Conservation (phyloP, 2,113 vertebrate genomes). For the Cranoglanis bouderius region DNA sequence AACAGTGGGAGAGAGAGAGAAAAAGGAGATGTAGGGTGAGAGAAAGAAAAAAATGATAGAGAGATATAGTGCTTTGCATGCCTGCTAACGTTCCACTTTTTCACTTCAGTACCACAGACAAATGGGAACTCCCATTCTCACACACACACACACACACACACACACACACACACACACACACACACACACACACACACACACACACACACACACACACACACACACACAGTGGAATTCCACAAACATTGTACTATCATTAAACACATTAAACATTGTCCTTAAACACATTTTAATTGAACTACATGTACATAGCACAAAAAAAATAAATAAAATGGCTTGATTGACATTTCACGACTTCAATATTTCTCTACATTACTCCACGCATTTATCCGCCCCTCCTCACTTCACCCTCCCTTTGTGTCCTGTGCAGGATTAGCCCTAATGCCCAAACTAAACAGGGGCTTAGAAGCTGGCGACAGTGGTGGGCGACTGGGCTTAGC, state of each 20-base stretch:
- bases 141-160: background rate
- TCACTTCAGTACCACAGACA: conserved; percentile 15
- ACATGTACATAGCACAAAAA: background rate
- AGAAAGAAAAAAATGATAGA: background rate
- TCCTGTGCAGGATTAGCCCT: conserved; percentile 65
- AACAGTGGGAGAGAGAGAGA: background rate
- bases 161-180: conserved; percentile 1
- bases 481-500: conserved; percentile 62
- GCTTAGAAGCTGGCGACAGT: conserved; percentile 71
- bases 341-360: background rate
- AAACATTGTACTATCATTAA: background rate
- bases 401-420: conserved; percentile 7
- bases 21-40: background rate
- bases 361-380: conserved; percentile 54
- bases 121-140: conserved; percentile 6
- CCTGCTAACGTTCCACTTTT: background rate
- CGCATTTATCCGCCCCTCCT: conserved; percentile 39
- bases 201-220: conserved; percentile 35
- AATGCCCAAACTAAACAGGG: conserved; percentile 75
- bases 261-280: background rate
- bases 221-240: background rate
- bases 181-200: too few species aligned
- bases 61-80: background rate
- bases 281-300: background rate
- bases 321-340: background rate